Conservation (phyloP, 2,113 vertebrate genomes). For the Cinclus cinclus region DNA sequence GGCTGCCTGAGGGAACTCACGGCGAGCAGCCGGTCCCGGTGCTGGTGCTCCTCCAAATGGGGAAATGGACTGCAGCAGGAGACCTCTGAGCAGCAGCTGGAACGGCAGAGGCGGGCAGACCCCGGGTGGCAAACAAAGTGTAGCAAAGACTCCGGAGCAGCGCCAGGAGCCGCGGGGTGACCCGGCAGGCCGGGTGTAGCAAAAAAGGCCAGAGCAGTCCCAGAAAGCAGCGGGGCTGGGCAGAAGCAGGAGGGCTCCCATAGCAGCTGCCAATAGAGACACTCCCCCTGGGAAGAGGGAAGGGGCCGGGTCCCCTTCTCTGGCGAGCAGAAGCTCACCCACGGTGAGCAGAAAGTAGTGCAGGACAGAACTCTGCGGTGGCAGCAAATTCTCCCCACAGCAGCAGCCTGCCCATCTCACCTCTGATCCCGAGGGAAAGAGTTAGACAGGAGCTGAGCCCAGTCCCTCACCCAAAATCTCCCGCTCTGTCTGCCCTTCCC, state of each 20-base stretch:
- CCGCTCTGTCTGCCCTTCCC: fast-evolving
- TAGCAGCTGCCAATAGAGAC: neutral
- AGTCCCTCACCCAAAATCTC: neutral
- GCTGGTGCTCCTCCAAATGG: no score
- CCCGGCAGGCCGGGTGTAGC: no score
- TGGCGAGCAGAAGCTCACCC: neutral
- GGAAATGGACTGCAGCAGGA: no score
- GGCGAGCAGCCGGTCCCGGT: no score
- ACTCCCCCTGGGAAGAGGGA: neutral
- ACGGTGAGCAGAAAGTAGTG: neutral
- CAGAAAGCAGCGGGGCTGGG: no score
- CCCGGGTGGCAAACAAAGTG: no score
- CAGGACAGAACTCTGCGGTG: neutral
- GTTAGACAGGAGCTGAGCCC: neutral
- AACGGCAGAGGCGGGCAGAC: neutral
- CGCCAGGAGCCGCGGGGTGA: no score
- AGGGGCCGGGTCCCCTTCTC: neutral
- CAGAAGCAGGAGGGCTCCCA: neutral
- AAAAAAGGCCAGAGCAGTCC: neutral
- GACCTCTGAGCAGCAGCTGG: neutral
- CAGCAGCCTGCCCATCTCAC: neutral
- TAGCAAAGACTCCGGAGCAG: no score
- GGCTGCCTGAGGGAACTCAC: no score
- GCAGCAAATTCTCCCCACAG: neutral
- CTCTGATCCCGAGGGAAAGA: no score